These are phyloP conservation scores for Hydropotes inermis DNA, from an alignment of 2,113 vertebrate species.

Conservation along the genomic window DNA sequence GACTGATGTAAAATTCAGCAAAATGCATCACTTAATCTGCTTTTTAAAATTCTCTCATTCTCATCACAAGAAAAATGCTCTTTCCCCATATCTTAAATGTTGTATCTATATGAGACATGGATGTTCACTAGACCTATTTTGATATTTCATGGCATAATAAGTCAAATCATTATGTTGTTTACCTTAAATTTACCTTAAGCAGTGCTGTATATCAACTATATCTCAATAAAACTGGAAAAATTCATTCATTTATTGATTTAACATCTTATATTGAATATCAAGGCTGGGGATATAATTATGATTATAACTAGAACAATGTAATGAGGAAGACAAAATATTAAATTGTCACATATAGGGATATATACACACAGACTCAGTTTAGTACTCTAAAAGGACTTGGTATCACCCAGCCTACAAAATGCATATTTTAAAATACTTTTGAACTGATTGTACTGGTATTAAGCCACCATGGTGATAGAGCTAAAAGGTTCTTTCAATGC, in stretches of 20 bases:
- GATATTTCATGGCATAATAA: not conserved
- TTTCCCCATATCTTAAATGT: not conserved
- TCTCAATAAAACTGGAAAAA: not conserved
- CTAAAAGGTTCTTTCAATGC: not conserved
- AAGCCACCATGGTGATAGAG: not conserved
- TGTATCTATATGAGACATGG: not conserved
- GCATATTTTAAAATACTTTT: not conserved
- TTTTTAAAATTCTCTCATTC: not conserved
- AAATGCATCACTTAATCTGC: not conserved
- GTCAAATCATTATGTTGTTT: not conserved
- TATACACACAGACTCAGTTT: not conserved
- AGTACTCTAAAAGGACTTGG: not conserved
- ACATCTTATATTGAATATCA: not conserved
- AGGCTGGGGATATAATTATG: not conserved
- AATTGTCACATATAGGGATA: not conserved
- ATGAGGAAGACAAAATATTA: not conserved
- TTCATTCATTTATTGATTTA: not conserved
- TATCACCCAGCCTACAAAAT: not conserved
- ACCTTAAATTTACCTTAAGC: not conserved
- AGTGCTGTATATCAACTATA: not conserved
- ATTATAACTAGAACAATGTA: constrained; percentile 34
- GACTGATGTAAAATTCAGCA: not conserved
- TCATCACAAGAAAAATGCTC: not conserved
- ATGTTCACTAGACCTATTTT: not conserved
- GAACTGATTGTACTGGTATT: not conserved